phyloP scores from a whole-genome alignment of 2,888 invertebrate genomes.

The Andrena haemorrhoa region DNA sequence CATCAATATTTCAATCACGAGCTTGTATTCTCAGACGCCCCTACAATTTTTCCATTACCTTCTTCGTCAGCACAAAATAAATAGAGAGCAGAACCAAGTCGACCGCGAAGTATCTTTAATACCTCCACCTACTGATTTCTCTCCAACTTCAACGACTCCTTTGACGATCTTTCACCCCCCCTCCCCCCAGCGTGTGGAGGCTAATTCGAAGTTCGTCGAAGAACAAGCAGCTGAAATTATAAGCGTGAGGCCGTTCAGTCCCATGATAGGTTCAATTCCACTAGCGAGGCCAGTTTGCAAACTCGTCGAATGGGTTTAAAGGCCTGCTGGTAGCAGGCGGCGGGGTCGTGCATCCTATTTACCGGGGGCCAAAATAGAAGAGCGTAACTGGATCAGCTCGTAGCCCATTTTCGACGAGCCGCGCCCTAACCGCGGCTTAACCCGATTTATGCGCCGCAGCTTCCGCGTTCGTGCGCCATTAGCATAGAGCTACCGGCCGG shows the following conservation, averaged over 20 bases:
- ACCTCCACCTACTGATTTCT: no score
- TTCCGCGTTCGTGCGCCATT: slow-evolving; percentile 66
- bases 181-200: no score
- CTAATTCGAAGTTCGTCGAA: not conserved
- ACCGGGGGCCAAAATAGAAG: slow-evolving; percentile 27
- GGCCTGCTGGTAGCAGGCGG: slow-evolving; percentile 13
- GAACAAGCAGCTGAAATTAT: not conserved
- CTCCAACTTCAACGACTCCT: no score
- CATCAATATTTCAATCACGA: no score
- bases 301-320: slow-evolving; percentile 37
- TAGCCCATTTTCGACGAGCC: slow-evolving; percentile 48
- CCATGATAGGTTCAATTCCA: slow-evolving; percentile 13
- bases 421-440: slow-evolving; percentile 68
- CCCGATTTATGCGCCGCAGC: slow-evolving; percentile 66
- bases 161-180: no score
- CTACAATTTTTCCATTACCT: no score
- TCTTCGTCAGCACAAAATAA: no score
- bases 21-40: no score
- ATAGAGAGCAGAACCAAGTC: no score
- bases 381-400: slow-evolving; percentile 58
- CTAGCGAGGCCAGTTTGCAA: slow-evolving; percentile 23
- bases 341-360: slow-evolving; percentile 44
- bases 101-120: no score
- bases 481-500: slow-evolving; percentile 67
- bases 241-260: not conserved